These are phyloP conservation scores for Ophion slaviceki DNA, from an alignment of 2,888 invertebrate species.

Conservation along the genomic window DNA sequence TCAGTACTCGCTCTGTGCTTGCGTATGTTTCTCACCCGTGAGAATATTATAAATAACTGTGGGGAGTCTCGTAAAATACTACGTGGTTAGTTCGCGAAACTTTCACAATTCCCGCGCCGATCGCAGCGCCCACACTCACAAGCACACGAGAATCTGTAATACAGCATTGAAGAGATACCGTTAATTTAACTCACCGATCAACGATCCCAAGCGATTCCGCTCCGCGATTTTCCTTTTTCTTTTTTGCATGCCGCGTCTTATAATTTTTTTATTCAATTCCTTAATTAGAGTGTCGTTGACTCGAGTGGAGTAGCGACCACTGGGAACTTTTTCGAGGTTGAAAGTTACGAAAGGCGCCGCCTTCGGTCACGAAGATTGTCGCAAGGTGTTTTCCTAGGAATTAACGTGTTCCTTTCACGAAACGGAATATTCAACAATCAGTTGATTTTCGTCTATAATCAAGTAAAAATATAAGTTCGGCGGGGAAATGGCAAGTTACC, in stretches of 20 bases:
- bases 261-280: constrained; percentile 46
- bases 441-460: too few species aligned
- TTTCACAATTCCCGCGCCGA: constrained; percentile 60
- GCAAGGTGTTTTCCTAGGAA: not conserved
- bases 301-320: constrained; percentile 15
- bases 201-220: constrained; percentile 19
- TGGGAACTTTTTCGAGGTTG: not conserved
- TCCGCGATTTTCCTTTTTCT: constrained; percentile 22
- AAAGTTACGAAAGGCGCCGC: not conserved
- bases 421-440: too few species aligned
- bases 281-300: not conserved
- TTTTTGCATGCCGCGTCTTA: constrained; percentile 31
- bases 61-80: constrained; percentile 26
- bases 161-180: constrained; percentile 42
- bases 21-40: constrained; percentile 13
- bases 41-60: constrained; percentile 41
- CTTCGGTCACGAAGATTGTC: not conserved
- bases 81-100: constrained; percentile 43
- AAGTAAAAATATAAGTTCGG: too few species aligned
- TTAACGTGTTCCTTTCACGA: too few species aligned
- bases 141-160: constrained; percentile 41
- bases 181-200: constrained; percentile 45
- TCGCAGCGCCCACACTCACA: constrained; percentile 55
- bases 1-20: constrained; percentile 11
- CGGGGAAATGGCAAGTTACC: too few species aligned